phyloP scores from a whole-genome alignment of 2,888 invertebrate species.

The Drosophila engyochracea region DNA sequence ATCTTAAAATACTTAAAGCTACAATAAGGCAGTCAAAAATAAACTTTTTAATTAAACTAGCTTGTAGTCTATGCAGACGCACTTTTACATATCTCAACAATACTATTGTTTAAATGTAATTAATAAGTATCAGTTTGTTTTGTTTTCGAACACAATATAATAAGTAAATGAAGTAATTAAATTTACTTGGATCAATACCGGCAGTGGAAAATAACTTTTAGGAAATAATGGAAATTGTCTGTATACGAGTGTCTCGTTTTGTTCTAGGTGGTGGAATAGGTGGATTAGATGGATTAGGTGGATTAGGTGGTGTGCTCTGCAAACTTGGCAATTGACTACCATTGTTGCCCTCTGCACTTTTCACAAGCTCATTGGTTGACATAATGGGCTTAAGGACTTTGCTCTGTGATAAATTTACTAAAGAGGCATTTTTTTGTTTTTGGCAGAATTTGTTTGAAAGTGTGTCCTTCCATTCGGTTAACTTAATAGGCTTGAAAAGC shows the following conservation, averaged over 20 bases:
- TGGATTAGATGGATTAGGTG: conserved; percentile 69
- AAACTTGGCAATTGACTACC: conserved; percentile 27
- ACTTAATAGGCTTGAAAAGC: conserved; percentile 19
- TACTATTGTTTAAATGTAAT: conserved; percentile 11
- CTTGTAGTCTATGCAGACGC: background rate
- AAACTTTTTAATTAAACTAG: conserved; percentile 23
- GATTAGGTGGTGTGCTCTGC: conserved; percentile 55
- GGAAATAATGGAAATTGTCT: conserved; percentile 67
- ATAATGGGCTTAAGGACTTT: conserved; percentile 31
- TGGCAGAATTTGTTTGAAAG: conserved; percentile 45
- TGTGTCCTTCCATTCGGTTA: conserved; percentile 31
- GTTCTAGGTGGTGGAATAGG: conserved; percentile 83
- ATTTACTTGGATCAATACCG: background rate
- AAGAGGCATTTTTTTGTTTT: conserved; percentile 30
- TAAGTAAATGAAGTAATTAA: conserved; percentile 45
- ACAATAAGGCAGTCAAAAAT: conserved; percentile 33
- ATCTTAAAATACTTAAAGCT: conserved; percentile 11
- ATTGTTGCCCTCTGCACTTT: conserved; percentile 18
- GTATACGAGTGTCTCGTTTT: conserved; percentile 79
- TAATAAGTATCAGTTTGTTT: conserved; percentile 25
- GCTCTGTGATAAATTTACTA: conserved; percentile 20
- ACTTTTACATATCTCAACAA: background rate
- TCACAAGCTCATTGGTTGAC: conserved; percentile 26
- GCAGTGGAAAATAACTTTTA: conserved; percentile 13
- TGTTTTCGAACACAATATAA: conserved; percentile 11